Conservation (phyloP, 2,888 invertebrate genomes). For the Cyaniris semiargus region DNA sequence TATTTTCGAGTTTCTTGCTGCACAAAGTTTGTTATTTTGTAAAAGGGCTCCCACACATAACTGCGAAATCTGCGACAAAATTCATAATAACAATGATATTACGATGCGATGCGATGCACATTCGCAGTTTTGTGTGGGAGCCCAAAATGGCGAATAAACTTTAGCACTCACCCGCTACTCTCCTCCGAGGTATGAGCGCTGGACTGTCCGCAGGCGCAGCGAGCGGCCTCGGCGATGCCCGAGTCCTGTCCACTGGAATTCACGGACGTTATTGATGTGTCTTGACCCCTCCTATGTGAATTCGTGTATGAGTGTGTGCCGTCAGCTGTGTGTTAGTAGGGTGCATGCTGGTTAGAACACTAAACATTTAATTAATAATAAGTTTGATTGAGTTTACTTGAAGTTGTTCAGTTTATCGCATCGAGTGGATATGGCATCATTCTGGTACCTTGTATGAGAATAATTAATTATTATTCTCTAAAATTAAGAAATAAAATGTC, state of each 20-base stretch:
- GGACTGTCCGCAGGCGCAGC: conserved; percentile 85
- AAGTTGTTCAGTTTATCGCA: neutral
- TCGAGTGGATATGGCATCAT: neutral
- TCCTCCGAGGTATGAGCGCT: conserved; percentile 84
- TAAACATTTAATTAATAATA: neutral
- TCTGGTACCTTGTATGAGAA: no score
- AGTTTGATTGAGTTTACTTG: neutral
- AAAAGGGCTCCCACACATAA: no score
- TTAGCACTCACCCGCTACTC: conserved; percentile 82
- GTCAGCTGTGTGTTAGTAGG: conserved; percentile 22
- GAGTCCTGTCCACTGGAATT: conserved; percentile 92
- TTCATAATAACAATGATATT: no score
- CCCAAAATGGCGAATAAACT: neutral
- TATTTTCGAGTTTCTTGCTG: no score
- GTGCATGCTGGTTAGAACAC: conserved; percentile 21
- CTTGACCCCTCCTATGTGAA: conserved; percentile 73
- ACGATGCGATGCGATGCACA: no score
- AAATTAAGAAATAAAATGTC: neutral
- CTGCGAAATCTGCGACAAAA: no score
- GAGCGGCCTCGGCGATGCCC: conserved; percentile 82
- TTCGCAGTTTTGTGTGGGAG: no score
- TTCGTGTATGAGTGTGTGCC: conserved; percentile 28
- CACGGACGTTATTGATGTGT: conserved; percentile 88
- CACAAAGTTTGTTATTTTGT: no score
- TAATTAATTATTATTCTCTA: no score